A percentile compares a stretch with the other conserved stretches of the same genome.
phyloP scores from a whole-genome alignment of 2,888 invertebrate species.

The Tiliacea citrago region DNA sequence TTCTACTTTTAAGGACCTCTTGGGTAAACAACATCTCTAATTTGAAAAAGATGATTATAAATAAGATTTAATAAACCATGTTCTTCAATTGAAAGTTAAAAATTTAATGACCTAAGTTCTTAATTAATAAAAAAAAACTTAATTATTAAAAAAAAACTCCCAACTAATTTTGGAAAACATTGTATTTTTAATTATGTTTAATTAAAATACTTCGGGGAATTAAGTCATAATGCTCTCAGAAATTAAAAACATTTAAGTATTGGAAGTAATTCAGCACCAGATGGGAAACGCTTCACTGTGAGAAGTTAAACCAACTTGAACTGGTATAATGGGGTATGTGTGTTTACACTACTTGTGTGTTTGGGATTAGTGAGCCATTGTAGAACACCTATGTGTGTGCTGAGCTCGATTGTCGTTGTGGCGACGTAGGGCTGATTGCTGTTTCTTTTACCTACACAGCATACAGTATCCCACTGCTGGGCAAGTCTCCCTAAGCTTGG shows the following conservation, averaged over 20 bases:
- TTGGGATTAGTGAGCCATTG: constrained; percentile 64
- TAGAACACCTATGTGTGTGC: constrained; percentile 64
- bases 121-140: neutral
- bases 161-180: neutral
- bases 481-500: neutral
- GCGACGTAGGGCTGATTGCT: constrained; percentile 63
- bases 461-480: neutral
- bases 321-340: constrained; percentile 64
- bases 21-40: neutral
- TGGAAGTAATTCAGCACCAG: constrained; percentile 51
- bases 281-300: constrained; percentile 53
- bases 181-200: neutral
- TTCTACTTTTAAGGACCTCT: neutral
- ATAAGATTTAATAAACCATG: neutral
- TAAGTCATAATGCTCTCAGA: constrained; percentile 28
- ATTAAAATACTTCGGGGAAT: constrained; percentile 1
- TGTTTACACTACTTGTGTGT: constrained; percentile 63
- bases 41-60: neutral
- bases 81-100: neutral
- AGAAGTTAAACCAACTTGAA: constrained; percentile 50
- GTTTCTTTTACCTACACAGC: neutral
- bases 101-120: too few species aligned
- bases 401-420: constrained; percentile 52
- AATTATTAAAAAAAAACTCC: neutral
- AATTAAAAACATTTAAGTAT: constrained; percentile 23